These are phyloP conservation scores for Pipistrellus pygmaeus DNA, from an alignment of 2,797 vertebrate species.

Conservation along the genomic window DNA sequence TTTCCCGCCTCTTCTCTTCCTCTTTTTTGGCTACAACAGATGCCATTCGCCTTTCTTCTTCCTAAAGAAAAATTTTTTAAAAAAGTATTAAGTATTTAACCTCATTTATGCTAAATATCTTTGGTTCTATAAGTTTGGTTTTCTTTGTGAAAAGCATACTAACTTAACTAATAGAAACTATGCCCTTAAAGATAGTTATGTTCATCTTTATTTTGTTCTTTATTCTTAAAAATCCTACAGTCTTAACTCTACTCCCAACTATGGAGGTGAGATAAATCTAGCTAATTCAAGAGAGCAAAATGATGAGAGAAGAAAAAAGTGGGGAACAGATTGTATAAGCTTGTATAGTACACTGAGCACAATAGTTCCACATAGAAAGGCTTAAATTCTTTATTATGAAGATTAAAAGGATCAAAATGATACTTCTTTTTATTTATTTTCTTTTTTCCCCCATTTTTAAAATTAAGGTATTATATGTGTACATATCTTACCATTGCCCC, in stretches of 20 bases:
- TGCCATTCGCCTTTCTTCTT: constrained; percentile 98
- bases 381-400: background rate
- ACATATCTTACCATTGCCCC: no score
- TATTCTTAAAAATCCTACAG: background rate
- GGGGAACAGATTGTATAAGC: background rate
- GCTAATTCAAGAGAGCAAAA: background rate
- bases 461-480: no score
- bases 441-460: no score
- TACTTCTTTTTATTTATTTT: background rate
- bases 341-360: background rate
- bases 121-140: background rate
- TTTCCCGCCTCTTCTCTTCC: constrained; percentile 98
- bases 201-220: constrained; percentile 13
- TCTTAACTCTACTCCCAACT: background rate
- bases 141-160: background rate
- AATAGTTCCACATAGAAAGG: background rate
- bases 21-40: constrained; percentile 96
- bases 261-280: background rate
- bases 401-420: background rate
- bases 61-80: constrained; percentile 86
- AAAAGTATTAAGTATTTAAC: constrained; percentile 28
- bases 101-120: constrained; percentile 22
- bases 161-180: background rate
- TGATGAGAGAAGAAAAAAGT: background rate
- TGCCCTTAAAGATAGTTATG: background rate